A percentile compares a stretch with the other conserved stretches of the same genome.
These are phyloP conservation scores for Lasioglossum villosulum DNA, from an alignment of 2,888 invertebrate genomes.

Conservation along the genomic window DNA sequence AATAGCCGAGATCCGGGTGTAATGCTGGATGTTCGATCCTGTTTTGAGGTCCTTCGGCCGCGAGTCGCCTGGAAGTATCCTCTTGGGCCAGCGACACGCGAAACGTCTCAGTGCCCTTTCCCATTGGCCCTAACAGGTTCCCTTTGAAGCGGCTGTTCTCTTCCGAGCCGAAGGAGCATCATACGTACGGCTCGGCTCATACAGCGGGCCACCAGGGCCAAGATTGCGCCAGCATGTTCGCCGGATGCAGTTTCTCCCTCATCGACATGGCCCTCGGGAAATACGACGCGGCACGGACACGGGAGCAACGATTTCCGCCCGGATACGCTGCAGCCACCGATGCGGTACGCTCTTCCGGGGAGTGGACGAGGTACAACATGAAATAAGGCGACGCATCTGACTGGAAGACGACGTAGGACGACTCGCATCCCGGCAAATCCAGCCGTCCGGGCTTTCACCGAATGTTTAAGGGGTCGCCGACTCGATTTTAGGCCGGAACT, in stretches of 20 bases:
- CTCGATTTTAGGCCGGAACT: background rate
- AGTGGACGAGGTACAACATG: constrained; percentile 76
- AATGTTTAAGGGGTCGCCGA: background rate
- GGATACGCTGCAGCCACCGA: constrained; percentile 29
- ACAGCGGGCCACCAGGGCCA: constrained; percentile 84
- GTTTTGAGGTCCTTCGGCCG: background rate
- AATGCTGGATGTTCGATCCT: background rate
- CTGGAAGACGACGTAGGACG: constrained; percentile 2
- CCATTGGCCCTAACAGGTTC: constrained; percentile 85
- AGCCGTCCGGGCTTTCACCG: background rate
- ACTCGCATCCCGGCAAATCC: constrained; percentile 1
- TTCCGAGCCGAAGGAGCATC: constrained; percentile 88
- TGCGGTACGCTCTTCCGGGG: constrained; percentile 53
- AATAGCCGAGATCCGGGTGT: background rate
- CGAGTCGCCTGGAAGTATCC: background rate
- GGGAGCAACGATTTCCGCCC: constrained; percentile 36
- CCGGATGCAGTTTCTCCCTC: constrained; percentile 89
- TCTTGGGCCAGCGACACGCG: background rate
- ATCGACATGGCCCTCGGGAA: constrained; percentile 89
- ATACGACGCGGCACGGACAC: constrained; percentile 72
- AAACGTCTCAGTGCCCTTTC: background rate
- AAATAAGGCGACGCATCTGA: constrained; percentile 62
- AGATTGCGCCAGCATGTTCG: constrained; percentile 87
- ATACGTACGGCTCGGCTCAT: constrained; percentile 89
- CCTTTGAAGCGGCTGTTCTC: constrained; percentile 88